phyloP scores from a whole-genome alignment of 2,113 vertebrate genomes.

The Planiliza haematocheilus region DNA sequence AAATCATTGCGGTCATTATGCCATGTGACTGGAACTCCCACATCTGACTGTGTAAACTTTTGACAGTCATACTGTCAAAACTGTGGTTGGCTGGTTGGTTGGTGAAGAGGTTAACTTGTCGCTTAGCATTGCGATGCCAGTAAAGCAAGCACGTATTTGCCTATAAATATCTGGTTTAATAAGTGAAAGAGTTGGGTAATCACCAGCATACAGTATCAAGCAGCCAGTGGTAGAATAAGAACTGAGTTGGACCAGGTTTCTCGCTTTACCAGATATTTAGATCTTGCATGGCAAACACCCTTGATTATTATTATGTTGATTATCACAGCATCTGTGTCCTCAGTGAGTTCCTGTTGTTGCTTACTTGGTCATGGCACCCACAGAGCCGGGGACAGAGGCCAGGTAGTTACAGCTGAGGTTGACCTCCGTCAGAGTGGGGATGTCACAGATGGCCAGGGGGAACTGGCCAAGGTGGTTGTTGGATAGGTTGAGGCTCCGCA shows the following conservation, averaged over 20 bases:
- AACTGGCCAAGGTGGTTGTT: slow-evolving; percentile 95
- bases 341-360: slow-evolving; percentile 60
- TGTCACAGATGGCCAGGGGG: slow-evolving; percentile 90
- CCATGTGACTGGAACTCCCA: slow-evolving; percentile 23
- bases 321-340: neutral
- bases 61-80: slow-evolving; percentile 18
- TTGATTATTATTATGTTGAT: neutral
- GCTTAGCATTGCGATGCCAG: neutral
- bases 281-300: slow-evolving; percentile 13
- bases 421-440: slow-evolving; percentile 92
- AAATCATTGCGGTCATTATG: slow-evolving; percentile 16
- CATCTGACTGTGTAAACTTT: slow-evolving; percentile 51
- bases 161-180: neutral
- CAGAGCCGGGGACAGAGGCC: slow-evolving; percentile 84
- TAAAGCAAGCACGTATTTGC: neutral
- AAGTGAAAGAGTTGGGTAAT: neutral
- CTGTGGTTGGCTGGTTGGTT: neutral
- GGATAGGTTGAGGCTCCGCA: slow-evolving; percentile 98
- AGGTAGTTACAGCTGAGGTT: slow-evolving; percentile 97
- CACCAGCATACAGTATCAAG: neutral
- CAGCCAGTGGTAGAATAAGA: neutral
- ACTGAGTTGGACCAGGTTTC: neutral
- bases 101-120: slow-evolving; percentile 21
- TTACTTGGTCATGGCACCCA: slow-evolving; percentile 92
- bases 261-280: neutral